These are phyloP conservation scores for Drosophila yooni DNA, from an alignment of 2,888 invertebrate genomes.

Conservation along the genomic window DNA sequence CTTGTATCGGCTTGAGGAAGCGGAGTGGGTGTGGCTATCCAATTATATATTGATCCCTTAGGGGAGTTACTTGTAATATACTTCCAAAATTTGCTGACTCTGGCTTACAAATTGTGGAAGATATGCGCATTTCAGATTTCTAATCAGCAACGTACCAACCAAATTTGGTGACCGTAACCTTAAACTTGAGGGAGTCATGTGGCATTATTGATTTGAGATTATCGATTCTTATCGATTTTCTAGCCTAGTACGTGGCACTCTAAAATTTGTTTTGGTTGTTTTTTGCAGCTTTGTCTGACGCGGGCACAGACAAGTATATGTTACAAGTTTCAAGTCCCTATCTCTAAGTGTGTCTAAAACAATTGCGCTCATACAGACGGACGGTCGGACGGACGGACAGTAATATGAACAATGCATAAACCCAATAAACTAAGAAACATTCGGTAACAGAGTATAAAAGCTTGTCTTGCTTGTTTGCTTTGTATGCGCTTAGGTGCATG, in stretches of 20 bases:
- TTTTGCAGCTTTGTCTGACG: neutral
- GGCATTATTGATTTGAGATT: neutral
- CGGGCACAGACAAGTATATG: neutral
- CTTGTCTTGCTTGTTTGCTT: slow-evolving; percentile 22
- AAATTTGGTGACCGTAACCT: neutral
- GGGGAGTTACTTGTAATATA: neutral
- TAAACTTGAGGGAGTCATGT: neutral
- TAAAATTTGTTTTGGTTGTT: neutral
- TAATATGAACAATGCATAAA: neutral
- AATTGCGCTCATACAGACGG: neutral
- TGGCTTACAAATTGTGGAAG: neutral
- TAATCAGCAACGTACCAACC: neutral
- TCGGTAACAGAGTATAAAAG: neutral
- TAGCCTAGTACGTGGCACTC: neutral
- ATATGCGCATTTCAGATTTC: neutral
- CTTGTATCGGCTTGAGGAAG: neutral
- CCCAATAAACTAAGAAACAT: neutral
- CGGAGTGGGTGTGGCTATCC: neutral
- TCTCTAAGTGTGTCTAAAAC: neutral
- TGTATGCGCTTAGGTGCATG: slow-evolving; percentile 11
- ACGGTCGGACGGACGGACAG: neutral
- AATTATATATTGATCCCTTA: neutral
- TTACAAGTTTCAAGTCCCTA: neutral
- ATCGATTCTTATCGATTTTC: neutral
- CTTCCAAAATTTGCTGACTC: neutral